Percentiles rank a stretch among this genome's conserved stretches.
Evolutionary conservation across 2,113 vertebrate genomes (phyloP).

Genomic region (Myiozetetes cayanensis): DNA sequence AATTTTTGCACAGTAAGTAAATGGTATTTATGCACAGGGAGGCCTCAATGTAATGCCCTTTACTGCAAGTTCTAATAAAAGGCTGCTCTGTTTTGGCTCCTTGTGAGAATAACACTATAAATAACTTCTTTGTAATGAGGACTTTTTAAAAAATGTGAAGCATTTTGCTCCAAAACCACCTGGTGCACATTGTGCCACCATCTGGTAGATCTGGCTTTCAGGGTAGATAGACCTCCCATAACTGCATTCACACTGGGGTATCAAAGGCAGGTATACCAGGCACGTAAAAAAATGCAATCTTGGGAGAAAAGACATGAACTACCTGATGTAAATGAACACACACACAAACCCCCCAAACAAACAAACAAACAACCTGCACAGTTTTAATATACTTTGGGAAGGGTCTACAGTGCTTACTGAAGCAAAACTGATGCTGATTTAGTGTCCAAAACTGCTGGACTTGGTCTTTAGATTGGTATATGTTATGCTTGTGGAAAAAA

Average conservation of each 20-base stretch:
- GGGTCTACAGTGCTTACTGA: background rate
- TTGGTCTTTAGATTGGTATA: background rate
- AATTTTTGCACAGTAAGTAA: conserved; percentile 7
- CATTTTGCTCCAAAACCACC: conserved; percentile 17
- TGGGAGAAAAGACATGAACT: background rate
- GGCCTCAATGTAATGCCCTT: conserved; percentile 10
- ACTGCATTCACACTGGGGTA: background rate
- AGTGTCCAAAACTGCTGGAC: background rate
- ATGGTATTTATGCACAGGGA: background rate
- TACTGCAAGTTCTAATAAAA: conserved; percentile 32
- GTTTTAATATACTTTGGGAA: background rate
- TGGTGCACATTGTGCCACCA: conserved; percentile 37
- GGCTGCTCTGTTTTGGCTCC: conserved; percentile 42
- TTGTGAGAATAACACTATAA: conserved; percentile 39
- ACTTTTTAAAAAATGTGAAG: background rate
- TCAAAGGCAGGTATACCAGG: background rate
- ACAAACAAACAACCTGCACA: background rate
- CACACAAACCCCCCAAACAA: background rate
- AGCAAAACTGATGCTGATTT: background rate
- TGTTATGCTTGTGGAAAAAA: background rate
- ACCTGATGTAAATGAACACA: background rate
- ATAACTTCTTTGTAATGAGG: conserved; percentile 54
- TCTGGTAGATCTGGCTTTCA: conserved; percentile 12
- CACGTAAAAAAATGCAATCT: background rate
- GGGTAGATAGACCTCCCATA: background rate